Conservation (phyloP, 2,888 invertebrate genomes). For the Thymelicus acteon region DNA sequence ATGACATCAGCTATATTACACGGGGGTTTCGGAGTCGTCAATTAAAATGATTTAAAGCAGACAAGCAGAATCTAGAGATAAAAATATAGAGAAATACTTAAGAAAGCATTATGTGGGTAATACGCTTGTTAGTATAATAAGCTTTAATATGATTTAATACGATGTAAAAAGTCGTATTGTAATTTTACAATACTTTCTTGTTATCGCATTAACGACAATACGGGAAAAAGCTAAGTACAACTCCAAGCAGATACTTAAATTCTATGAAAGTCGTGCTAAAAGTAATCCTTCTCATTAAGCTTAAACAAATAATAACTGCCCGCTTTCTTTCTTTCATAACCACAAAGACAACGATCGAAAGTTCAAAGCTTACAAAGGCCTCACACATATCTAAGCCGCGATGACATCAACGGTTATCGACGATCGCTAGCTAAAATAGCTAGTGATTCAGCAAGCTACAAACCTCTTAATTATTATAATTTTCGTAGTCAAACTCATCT, state of each 20-base stretch:
- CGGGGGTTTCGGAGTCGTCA: too few relatives aligned
- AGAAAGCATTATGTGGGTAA: neutral
- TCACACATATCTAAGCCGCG: slow-evolving; percentile 47
- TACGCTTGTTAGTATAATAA: neutral
- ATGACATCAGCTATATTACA: too few relatives aligned
- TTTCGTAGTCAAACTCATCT: slow-evolving; percentile 72
- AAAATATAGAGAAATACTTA: too few relatives aligned
- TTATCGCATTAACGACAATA: slow-evolving; percentile 12
- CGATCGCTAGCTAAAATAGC: slow-evolving; percentile 51
- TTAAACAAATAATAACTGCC: slow-evolving; percentile 62
- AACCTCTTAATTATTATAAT: slow-evolving; percentile 79
- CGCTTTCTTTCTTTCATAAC: slow-evolving; percentile 72
- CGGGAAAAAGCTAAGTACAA: slow-evolving; percentile 15
- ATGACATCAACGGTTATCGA: slow-evolving; percentile 75
- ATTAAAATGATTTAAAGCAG: too few relatives aligned
- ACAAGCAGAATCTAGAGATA: too few relatives aligned
- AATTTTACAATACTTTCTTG: neutral
- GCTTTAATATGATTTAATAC: too few relatives aligned
- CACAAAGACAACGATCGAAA: slow-evolving; percentile 64
- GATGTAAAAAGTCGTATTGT: too few relatives aligned
- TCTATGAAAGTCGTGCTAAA: slow-evolving; percentile 52
- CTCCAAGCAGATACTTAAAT: slow-evolving; percentile 24
- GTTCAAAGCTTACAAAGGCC: slow-evolving; percentile 69
- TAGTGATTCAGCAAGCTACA: slow-evolving; percentile 62
- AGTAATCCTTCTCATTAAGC: slow-evolving; percentile 72